Percentiles rank a stretch among this genome's conserved stretches.
Conservation (phyloP, 2,888 invertebrate species). For the Matsumyia berberina region DNA sequence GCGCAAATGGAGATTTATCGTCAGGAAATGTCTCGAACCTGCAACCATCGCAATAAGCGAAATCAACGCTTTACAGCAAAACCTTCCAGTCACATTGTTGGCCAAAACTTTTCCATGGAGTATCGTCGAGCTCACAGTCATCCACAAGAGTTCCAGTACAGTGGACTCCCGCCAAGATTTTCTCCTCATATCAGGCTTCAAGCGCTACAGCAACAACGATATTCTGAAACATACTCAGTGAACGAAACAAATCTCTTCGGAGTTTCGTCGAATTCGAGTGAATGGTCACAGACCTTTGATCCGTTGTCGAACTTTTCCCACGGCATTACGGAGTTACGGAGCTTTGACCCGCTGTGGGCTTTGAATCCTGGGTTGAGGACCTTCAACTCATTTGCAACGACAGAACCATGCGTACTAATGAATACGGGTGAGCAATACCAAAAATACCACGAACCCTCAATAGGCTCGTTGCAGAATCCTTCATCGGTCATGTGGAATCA, state of each 20-base stretch:
- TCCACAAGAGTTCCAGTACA: conserved; percentile 4
- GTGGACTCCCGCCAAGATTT: not conserved
- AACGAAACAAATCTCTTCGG: conserved; percentile 28
- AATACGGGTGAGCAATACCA: not conserved
- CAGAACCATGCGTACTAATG: not conserved
- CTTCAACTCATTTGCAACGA: not conserved
- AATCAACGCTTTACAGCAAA: not conserved
- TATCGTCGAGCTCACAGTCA: conserved; percentile 12
- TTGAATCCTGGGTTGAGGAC: not conserved
- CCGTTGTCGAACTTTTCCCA: conserved; percentile 8
- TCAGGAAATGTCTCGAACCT: conserved; percentile 12
- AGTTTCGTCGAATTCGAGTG: not conserved
- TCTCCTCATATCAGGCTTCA: not conserved
- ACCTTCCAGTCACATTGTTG: conserved; percentile 1
- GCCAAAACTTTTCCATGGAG: not conserved
- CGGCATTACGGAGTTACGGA: not conserved
- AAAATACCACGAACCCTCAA: not conserved
- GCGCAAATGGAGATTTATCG: conserved; percentile 39
- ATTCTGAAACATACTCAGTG: conserved; percentile 11
- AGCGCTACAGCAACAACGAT: conserved; percentile 5
- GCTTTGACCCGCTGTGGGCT: conserved; percentile 10
- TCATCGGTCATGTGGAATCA: conserved; percentile 29
- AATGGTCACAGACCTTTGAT: conserved; percentile 2
- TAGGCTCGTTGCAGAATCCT: not conserved
- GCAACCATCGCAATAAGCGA: not conserved